Conservation (phyloP, 2,797 vertebrate species). For the Thaleichthys pacificus region DNA sequence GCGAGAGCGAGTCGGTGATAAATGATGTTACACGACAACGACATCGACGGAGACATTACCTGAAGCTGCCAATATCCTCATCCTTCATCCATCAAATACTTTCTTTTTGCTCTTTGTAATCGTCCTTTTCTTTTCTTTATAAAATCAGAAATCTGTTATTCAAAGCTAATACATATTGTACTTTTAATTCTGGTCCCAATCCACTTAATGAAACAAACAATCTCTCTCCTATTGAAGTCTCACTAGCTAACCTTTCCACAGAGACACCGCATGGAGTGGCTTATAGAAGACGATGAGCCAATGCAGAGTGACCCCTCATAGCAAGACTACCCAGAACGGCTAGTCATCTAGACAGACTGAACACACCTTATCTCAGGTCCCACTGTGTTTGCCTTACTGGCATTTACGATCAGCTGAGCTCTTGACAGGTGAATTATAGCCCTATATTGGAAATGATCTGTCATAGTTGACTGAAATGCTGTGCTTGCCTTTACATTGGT, state of each 20-base stretch:
- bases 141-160: constrained; percentile 35
- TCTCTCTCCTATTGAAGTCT: neutral
- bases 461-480: constrained; percentile 46
- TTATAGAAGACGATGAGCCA: neutral
- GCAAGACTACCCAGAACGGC: constrained; percentile 20
- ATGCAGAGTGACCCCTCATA: neutral
- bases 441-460: constrained; percentile 52
- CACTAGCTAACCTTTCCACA: neutral
- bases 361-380: constrained; percentile 51
- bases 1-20: constrained; percentile 52
- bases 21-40: constrained; percentile 55
- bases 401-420: constrained; percentile 62
- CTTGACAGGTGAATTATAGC: constrained; percentile 47
- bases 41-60: constrained; percentile 35
- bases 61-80: constrained; percentile 35
- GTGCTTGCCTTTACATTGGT: constrained; percentile 34
- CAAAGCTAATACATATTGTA: constrained; percentile 31
- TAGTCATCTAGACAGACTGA: constrained; percentile 25
- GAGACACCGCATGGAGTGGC: constrained; percentile 22
- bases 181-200: constrained; percentile 40
- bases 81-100: constrained; percentile 38
- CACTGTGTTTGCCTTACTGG: constrained; percentile 53
- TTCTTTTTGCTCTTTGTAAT: neutral
- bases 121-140: constrained; percentile 11
- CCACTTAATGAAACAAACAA: constrained; percentile 26